A percentile compares a stretch with the other conserved stretches of the same genome.
Conservation (phyloP, 2,113 vertebrate species). For the Elaphurus davidianus region DNA sequence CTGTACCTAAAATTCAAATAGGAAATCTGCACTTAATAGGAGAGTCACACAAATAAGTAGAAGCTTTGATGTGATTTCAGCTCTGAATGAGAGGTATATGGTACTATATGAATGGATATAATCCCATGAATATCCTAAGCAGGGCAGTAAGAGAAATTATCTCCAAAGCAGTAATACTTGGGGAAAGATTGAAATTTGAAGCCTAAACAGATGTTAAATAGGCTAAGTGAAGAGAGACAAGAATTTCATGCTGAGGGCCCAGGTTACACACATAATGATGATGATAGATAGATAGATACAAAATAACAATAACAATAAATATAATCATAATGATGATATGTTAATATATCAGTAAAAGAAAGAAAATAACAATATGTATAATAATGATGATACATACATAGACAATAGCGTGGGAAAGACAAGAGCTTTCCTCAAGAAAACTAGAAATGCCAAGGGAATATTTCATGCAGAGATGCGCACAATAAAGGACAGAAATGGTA, state of each 20-base stretch:
- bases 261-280: neutral
- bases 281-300: neutral
- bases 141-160: neutral
- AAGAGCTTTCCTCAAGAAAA: neutral
- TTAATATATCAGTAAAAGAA: neutral
- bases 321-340: neutral
- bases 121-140: neutral
- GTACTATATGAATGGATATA: neutral
- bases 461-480: neutral
- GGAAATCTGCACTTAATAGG: neutral
- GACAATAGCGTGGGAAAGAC: neutral
- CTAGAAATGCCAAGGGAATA: neutral
- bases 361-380: neutral
- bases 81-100: neutral
- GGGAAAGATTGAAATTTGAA: neutral
- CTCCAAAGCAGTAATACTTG: neutral
- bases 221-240: neutral
- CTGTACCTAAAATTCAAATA: neutral
- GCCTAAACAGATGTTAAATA: neutral
- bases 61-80: neutral
- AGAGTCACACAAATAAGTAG: neutral
- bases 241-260: neutral
- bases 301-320: neutral
- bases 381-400: neutral
- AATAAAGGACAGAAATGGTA: neutral